phyloP scores from a whole-genome alignment of 2,113 vertebrate genomes.

The Erythrocercus mccallii region DNA sequence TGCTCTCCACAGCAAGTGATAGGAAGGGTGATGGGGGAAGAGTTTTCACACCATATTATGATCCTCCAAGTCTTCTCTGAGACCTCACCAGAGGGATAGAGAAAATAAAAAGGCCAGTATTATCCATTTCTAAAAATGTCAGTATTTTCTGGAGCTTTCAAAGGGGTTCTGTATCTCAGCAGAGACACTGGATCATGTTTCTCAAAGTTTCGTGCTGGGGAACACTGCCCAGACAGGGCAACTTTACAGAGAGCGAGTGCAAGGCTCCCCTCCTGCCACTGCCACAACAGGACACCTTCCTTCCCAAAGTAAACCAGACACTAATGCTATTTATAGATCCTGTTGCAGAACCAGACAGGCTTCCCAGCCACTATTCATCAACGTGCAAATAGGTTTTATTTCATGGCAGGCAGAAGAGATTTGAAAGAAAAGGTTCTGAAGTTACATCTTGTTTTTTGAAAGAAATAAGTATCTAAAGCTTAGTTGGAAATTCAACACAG shows the following conservation, averaged over 20 bases:
- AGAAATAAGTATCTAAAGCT: not conserved
- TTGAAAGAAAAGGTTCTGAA: not conserved
- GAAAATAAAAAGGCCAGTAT: not conserved
- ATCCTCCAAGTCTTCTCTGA: not conserved
- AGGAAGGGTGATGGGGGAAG: not conserved
- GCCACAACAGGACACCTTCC: slow-evolving; percentile 26
- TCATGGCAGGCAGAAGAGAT: not conserved
- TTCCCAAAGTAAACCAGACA: slow-evolving; percentile 8
- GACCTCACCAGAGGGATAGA: not conserved
- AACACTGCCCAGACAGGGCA: not conserved
- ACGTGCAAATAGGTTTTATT: not conserved
- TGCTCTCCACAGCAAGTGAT: not conserved
- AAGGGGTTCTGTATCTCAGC: not conserved
- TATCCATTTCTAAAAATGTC: not conserved
- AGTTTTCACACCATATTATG: not conserved
- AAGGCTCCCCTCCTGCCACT: not conserved
- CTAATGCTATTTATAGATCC: slow-evolving; percentile 42
- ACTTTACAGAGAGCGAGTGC: not conserved
- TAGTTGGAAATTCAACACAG: not conserved
- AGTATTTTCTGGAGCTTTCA: not conserved
- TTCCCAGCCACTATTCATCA: slow-evolving; percentile 40
- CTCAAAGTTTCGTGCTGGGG: not conserved
- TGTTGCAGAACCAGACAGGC: not conserved
- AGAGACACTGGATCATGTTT: not conserved
- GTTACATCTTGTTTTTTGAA: not conserved